Base-by-base conservation (phyloP, 1,140 invertebrate genomes). In the Zaprionus taronus region DNA sequence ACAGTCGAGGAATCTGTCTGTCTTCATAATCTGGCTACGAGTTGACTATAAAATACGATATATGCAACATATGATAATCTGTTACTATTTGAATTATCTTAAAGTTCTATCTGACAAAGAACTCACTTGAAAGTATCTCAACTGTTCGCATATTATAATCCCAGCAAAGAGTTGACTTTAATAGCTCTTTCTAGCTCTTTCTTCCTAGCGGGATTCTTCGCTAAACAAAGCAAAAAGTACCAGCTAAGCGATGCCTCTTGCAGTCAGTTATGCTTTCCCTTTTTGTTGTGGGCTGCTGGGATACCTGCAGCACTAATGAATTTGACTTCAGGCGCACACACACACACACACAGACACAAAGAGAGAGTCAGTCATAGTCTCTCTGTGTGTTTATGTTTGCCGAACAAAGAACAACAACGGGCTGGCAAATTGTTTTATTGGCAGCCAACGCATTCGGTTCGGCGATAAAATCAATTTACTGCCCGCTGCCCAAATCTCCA, bases 391-490 rank as follows among this genome's bases (percentile, higher is more conserved):
- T 72, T 67, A 55, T 71, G 36, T 69, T 60, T 56, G 49, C n/a
- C 24, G 34, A 79, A 89, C 85, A 81, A 89, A 73, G 65, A 72
- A 62, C 20, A 17, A 65, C 53, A 89, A 87, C 67, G 71, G 79
- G 58, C 68, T 72, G 56, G 68, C 85, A 90, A 89, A 89, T 89
- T 83, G 85, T 90, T 89, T 90, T 89, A 89, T 89, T 89, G 84
- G 68, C 81, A 90, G 83, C 70, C 80, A 79, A 70, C 71, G 85
- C 84, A 89, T 89, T 75, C 70, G 68, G 51, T 58, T 34, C 61
- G 84, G 84, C 84, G 69, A 89, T 87, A 87, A 87, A 87, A 87
- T 83, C 81, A 83, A 89, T 89, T 87, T 84, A 47, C 60, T 74
- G 74, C 61, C 78, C 79, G 22, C 51, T 56, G 51, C 34, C 63